A percentile compares a stretch with the other conserved stretches of the same genome.
Evolutionary conservation across 2,113 vertebrate species (phyloP).

Genomic region (Stigmatopora nigra): DNA sequence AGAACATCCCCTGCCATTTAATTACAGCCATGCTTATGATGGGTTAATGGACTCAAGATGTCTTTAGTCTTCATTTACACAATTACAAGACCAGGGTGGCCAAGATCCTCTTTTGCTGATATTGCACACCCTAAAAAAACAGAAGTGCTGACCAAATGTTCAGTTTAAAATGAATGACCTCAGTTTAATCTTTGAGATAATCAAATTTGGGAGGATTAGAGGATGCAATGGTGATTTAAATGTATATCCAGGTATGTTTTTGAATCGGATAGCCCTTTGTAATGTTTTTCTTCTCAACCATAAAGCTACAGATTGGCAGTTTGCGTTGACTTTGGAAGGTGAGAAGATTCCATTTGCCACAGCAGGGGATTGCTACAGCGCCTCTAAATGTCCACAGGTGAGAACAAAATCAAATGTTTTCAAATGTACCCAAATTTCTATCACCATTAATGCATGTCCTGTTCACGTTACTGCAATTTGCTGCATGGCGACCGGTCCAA

Average conservation of each 20-base stretch:
- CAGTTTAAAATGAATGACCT: slow-evolving; percentile 23
- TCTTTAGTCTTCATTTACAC: slow-evolving; percentile 44
- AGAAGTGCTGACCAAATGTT: slow-evolving; percentile 33
- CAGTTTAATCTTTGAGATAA: slow-evolving; percentile 14
- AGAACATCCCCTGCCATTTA: slow-evolving; percentile 50
- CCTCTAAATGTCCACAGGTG: slow-evolving; percentile 90
- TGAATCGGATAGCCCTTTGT: neutral
- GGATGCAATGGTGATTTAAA: neutral
- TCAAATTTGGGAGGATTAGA: neutral
- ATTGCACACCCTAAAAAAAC: slow-evolving; percentile 18
- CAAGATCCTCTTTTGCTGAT: slow-evolving; percentile 43
- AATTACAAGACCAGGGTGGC: slow-evolving; percentile 46
- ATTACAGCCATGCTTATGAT: slow-evolving; percentile 48
- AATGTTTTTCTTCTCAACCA: slow-evolving; percentile 9
- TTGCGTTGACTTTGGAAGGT: slow-evolving; percentile 81
- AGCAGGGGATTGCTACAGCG: slow-evolving; percentile 94
- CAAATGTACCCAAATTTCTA: neutral
- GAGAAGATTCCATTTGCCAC: slow-evolving; percentile 88
- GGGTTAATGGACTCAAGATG: slow-evolving; percentile 76
- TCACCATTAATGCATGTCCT: neutral
- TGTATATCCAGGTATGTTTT: neutral
- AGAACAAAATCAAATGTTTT: slow-evolving; percentile 19
- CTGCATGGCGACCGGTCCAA: too few species aligned
- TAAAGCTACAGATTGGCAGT: slow-evolving; percentile 89
- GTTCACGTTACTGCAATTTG: neutral